Conservation (phyloP, 2,113 vertebrate genomes). For the Bos javanicus region DNA sequence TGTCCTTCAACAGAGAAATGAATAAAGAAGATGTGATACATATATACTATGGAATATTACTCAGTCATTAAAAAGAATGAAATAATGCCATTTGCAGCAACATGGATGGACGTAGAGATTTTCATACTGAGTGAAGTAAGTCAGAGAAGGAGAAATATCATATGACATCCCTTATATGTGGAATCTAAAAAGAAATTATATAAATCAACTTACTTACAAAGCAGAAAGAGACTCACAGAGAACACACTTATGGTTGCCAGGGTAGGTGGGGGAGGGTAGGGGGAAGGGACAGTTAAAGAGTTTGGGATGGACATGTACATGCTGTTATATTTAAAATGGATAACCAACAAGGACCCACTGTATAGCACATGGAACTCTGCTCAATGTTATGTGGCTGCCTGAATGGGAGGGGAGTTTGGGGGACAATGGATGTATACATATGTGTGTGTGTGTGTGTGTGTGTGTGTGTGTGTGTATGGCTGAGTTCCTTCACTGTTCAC, state of each 20-base stretch:
- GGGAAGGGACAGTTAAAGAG: background rate
- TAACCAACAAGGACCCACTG: background rate
- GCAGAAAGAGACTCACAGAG: background rate
- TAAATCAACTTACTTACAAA: background rate
- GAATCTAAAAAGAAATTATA: background rate
- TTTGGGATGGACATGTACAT: background rate
- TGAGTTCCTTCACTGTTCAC: background rate
- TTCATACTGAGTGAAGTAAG: background rate
- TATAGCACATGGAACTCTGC: background rate
- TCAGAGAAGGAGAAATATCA: background rate
- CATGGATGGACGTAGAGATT: background rate
- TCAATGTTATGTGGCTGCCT: background rate
- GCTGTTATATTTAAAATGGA: background rate
- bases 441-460: background rate
- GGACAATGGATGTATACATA: background rate
- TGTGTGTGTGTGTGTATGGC: fast-evolving
- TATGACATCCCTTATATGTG: background rate
- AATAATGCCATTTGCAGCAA: background rate
- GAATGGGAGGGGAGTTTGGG: background rate
- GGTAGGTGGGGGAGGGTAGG: background rate
- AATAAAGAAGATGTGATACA: background rate
- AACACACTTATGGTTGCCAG: background rate
- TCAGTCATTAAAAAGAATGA: background rate
- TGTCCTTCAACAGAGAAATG: background rate
- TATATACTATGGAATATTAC: background rate